Conservation (phyloP, 2,888 invertebrate species). For the Loripinus fragilis region DNA sequence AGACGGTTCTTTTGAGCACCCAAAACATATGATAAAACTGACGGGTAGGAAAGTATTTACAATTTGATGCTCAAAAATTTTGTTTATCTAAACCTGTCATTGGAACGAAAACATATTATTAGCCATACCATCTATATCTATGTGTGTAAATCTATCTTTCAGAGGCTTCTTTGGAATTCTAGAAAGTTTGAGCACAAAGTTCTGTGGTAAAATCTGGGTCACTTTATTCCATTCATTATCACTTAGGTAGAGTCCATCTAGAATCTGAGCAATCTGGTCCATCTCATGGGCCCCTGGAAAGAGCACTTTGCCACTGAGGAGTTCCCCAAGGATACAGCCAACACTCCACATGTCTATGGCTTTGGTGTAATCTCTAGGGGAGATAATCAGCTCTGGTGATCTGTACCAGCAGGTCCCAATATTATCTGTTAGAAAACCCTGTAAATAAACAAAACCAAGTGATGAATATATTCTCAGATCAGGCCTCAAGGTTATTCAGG, state of each 20-base stretch:
- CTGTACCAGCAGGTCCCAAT: constrained; percentile 99
- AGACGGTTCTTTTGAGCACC: no score
- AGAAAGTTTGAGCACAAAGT: constrained; percentile 70
- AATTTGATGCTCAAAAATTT: no score
- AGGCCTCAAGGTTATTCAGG: no score
- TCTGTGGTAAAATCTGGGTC: constrained; percentile 75
- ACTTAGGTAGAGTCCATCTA: constrained; percentile 69
- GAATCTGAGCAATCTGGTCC: constrained; percentile 70
- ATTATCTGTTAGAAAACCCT: constrained; percentile 99
- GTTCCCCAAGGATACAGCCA: constrained; percentile 99
- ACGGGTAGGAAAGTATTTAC: no score
- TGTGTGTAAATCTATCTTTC: constrained; percentile 54
- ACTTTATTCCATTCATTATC: constrained; percentile 74
- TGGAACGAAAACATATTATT: no score
- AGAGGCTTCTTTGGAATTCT: constrained; percentile 60
- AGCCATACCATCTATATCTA: constrained; percentile 62
- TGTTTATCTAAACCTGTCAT: no score
- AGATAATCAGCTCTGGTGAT: constrained; percentile 99
- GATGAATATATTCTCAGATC: no score
- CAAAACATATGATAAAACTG: no score
- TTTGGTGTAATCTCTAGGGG: constrained; percentile 99
- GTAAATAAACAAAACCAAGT: constrained; percentile 18
- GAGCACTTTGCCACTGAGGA: constrained; percentile 91
- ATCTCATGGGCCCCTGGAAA: constrained; percentile 97
- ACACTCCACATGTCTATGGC: constrained; percentile 99